Evolutionary conservation across 2,888 invertebrate species (phyloP), one percentile per base, ranked within the genome.

Genomic region (Lamellibrachia columna): DNA sequence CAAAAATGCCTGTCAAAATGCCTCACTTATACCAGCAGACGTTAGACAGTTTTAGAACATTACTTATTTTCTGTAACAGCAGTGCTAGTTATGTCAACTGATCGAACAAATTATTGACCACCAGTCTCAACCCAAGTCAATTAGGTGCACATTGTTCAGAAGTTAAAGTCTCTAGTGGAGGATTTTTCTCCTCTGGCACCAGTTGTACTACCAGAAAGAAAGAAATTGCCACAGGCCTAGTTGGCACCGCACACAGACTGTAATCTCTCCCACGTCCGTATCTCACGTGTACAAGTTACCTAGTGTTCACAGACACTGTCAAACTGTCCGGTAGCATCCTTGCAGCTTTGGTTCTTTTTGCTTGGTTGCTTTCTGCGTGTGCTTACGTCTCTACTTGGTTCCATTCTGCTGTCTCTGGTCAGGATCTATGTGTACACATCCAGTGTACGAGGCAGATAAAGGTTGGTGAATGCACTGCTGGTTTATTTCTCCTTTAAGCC

Each of bases 341-440:
- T 75, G 75, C 22, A n/a, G 22, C n/a, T 75, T 75, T 75, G 75
- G 75, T 75, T 75, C n/a, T 15, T 75, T 75, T 75, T 75, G 75
- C 75, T 75, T 75, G 75, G 75, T 75, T 75, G 75, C 75, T 75
- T 75, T 75, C 22, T n/a, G 55, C 3, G 55, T 75, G 75, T 15
- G 75, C 75, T 75, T 75, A 75, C 75, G 6, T 75, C 22, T 75
- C 22, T 75, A 75, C 75, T 75, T 75, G 75, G 75, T 75, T 75
- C 75, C 75, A 75, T 75, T 75, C 75, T 75, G 75, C 75, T 75
- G 15, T 75, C 40, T 40, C 75, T 75, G 15, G 75, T 75, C 75
- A 75, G 75, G 75, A 75, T 75, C 75, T 75, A n/a, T 75, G 75
- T 75, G 75, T 75, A 22, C 75, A 22, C 75, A 75, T 75, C n/a